Base-by-base conservation (phyloP, 2,888 invertebrate genomes). In the Lordiphosa fenestrarum region DNA sequence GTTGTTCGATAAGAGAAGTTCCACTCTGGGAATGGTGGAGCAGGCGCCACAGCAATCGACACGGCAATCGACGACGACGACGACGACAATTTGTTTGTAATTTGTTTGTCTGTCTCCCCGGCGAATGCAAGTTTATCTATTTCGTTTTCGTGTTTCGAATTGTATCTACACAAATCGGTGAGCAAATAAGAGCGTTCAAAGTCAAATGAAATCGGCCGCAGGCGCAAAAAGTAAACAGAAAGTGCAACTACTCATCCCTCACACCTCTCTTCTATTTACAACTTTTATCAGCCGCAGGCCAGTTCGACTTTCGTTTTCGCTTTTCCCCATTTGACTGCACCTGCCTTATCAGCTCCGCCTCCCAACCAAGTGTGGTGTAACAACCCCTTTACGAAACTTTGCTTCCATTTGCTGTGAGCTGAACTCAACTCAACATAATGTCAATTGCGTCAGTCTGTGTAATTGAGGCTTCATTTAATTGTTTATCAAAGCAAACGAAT, bases 71-170 rank as follows among this genome's bases (percentile, higher is more conserved):
- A 13, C 35, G 35, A 41, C 4, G 19, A 19, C 3, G 12, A 33
- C 58, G 42, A 66, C 51, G 64, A 52, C 71, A 81, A 84, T 77
- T 84, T 77, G 84, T 80, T 80, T 83, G 81, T 83, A 83, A 83
- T 76, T 83, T 76, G 76, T 83, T 76, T 76, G 81, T 55, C 60
- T 57, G 47, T 47, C 49, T 23, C 25, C 3, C 12, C 35, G 4
- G 30, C 13, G 15, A 19, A 13, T 38, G 61, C 70, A 52, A 53
- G 66, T 56, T 66, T 70, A 70, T 71, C 73, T 73, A 52, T 53
- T 55, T 54, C 40, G 44, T 53, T 53, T 55, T 54, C 40, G 44
- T 53, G 9, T 9, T 41, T 44, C 15, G 36, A 21, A 25, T 41
- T 61, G 63, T 25, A 39, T 36, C 13, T 10, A 35, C 46, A 48